Evolutionary conservation across 2,888 invertebrate species (phyloP), one percentile per base, ranked within the genome.

Genomic region (Sycophila texana): DNA sequence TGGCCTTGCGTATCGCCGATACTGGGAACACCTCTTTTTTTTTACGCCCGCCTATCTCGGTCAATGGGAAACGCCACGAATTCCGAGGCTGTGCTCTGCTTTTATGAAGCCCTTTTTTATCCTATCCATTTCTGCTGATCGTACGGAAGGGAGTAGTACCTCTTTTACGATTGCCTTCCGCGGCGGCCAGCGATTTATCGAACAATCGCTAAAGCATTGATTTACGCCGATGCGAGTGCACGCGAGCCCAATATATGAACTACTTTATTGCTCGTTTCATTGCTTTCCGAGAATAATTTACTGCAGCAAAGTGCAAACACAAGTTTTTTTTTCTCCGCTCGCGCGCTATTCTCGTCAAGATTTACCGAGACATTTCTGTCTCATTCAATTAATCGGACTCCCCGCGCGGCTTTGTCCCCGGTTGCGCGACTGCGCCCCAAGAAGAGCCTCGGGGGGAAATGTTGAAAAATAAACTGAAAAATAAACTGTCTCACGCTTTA

Each of bases 181-280:
- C 18, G 16, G 51, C 13, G 51, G 13, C 51, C 13, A 53, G n/a
- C 53, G 13, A 55, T 68, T 68, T 57, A 68, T 39, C 39, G 57
- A 30, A 18, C 3, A 68, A 68, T 57, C 18, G 57, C 39, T 55
- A 26, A 39, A 57, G 57, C n/a, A 68, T 30, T 68, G 57, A 68
- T 68, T 68, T 68, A 57, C 57, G 18, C 18, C 18, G 39, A 57
- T 5, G 10, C 13, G n/a, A 14, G 14, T 14, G 67, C 53, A 10
- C 16, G 26, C 53, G 30, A 14, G 18, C 10, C 49, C 49, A 14
- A 53, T 16, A 3, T n/a, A 14, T 53, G n/a, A 0, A 53, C 53
- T n/a, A 53, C 55, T 68, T 68, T 68, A 57, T 30, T 57, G 68
- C 57, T 57, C 12, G 10, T 18, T 53, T 26, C 39, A 53, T 67